These are phyloP conservation scores for Naso thynnoides DNA, from an alignment of 2,797 vertebrate species.

Conservation along the genomic window DNA sequence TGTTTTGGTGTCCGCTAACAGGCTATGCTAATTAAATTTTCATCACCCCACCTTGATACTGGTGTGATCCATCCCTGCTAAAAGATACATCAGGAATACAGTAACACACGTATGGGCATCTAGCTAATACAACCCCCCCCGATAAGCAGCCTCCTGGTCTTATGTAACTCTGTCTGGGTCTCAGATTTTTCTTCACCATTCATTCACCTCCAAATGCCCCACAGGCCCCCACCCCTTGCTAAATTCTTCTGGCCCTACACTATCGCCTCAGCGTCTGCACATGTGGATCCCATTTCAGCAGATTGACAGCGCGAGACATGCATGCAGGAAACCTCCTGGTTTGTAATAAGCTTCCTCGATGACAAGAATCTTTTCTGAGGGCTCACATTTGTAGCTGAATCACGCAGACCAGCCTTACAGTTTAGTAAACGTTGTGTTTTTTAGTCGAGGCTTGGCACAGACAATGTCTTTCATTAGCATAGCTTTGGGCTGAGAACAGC, in stretches of 20 bases:
- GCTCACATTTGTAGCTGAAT: background rate
- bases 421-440: slow-evolving; percentile 2
- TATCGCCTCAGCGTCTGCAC: slow-evolving; percentile 33
- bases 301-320: slow-evolving; percentile 25
- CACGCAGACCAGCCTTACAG: background rate
- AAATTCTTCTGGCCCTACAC: slow-evolving; percentile 42
- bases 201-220: slow-evolving; percentile 49
- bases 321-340: background rate
- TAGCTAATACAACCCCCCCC: slow-evolving; percentile 21
- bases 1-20: slow-evolving; percentile 76
- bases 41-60: slow-evolving; percentile 56
- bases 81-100: slow-evolving; percentile 70
- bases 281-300: slow-evolving; percentile 47
- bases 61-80: slow-evolving; percentile 57
- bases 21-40: slow-evolving; percentile 79
- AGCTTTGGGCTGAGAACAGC: slow-evolving; percentile 19
- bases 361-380: background rate
- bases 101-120: slow-evolving; percentile 38
- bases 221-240: background rate
- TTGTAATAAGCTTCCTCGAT: background rate
- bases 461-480: slow-evolving; percentile 37
- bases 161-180: slow-evolving; percentile 57
- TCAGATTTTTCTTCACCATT: slow-evolving; percentile 45
- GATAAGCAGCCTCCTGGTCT: slow-evolving; percentile 38
- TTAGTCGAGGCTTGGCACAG: too few relatives aligned